Evolutionary conservation across 2,113 vertebrate species (phyloP).

Genomic region (Gallinago jamesoni): DNA sequence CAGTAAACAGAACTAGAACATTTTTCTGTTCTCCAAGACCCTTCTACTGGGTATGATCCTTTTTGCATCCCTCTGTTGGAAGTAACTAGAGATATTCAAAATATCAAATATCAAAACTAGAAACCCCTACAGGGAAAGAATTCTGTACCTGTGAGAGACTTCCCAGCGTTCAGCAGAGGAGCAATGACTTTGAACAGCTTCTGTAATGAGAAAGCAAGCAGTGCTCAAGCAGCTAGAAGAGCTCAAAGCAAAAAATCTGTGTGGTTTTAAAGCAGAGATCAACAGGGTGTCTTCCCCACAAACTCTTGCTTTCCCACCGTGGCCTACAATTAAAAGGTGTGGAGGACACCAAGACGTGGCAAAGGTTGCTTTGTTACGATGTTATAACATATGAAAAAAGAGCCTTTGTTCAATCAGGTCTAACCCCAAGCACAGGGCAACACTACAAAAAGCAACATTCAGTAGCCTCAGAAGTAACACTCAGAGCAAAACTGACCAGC

Average conservation of each 20-base stretch:
- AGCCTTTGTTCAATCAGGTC: background rate
- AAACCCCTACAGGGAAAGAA: background rate
- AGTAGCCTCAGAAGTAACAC: background rate
- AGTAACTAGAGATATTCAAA: background rate
- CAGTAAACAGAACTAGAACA: background rate
- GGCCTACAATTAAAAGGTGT: background rate
- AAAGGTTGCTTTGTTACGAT: background rate
- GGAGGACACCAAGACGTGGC: background rate
- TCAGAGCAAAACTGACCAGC: background rate
- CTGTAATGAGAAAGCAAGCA: conserved; percentile 74
- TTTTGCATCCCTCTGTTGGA: background rate
- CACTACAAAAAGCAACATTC: background rate
- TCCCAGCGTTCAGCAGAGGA: conserved; percentile 86
- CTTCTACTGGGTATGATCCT: background rate
- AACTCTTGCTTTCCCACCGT: background rate
- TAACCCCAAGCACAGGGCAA: background rate
- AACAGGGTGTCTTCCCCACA: background rate
- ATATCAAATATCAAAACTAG: background rate
- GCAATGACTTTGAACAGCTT: conserved; percentile 94
- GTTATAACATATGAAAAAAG: background rate
- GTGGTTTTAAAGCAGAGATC: background rate
- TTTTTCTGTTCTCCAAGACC: background rate
- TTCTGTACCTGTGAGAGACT: conserved; percentile 85
- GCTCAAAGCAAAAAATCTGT: background rate
- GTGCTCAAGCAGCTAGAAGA: background rate